A percentile compares a stretch with the other conserved stretches of the same genome.
Evolutionary conservation across 37 sponge, comb jelly and placozoan genomes (phyloP).

Genomic region (Axinella damicornis): DNA sequence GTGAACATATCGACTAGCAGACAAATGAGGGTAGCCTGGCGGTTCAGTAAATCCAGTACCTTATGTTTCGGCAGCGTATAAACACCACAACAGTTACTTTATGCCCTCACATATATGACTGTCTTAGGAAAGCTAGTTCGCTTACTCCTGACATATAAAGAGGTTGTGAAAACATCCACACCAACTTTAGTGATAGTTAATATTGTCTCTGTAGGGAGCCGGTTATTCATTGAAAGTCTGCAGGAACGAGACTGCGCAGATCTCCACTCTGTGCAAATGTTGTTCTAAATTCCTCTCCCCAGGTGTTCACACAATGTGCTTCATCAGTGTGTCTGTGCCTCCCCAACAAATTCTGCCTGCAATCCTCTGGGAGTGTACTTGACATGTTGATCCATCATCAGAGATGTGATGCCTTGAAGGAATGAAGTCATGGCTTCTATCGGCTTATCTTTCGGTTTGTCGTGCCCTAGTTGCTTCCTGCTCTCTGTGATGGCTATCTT

Average conservation of each 20-base stretch:
- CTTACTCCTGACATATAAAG: background rate
- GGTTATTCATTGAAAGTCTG: too few species aligned
- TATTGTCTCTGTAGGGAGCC: too few species aligned
- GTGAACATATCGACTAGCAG: conserved; percentile 54
- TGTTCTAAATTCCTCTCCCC: too few species aligned
- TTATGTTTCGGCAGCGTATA: conserved; percentile 15
- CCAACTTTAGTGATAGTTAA: background rate
- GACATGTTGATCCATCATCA: conserved; percentile 30
- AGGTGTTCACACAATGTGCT: background rate
- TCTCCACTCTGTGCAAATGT: too few species aligned
- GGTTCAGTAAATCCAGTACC: conserved; percentile 53
- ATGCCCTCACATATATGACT: conserved; percentile 24
- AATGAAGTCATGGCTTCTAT: too few species aligned
- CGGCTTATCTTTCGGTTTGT: too few species aligned
- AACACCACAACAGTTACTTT: conserved; percentile 13
- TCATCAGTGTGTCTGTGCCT: conserved; percentile 1
- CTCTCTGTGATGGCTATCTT: too few species aligned
- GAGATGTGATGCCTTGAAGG: conserved; percentile 5
- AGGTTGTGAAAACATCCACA: background rate
- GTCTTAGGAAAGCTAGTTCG: conserved; percentile 33
- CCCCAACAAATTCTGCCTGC: conserved; percentile 23
- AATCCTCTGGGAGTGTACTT: background rate
- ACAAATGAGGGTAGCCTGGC: conserved; percentile 21
- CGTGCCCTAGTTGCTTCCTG: too few species aligned
- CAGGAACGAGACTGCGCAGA: too few species aligned